phyloP scores from a whole-genome alignment of 1,140 invertebrate species.

The Sminthurides bifidus region DNA sequence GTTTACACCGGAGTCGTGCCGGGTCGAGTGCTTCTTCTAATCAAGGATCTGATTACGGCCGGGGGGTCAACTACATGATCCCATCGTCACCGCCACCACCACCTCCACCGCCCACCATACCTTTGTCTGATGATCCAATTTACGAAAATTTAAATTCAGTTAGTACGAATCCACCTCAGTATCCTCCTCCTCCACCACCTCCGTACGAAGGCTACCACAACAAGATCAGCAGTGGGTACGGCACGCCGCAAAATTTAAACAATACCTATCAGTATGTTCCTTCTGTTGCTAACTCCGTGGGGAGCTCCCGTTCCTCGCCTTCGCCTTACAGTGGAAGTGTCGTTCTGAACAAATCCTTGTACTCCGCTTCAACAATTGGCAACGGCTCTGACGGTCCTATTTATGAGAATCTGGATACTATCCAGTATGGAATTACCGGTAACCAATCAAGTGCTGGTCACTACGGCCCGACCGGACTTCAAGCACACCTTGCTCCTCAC shows the following conservation, averaged over 20 bases:
- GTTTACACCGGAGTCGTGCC: background rate
- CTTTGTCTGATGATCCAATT: conserved; percentile 12
- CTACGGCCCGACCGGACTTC: background rate
- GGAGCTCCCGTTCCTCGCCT: conserved; percentile 15
- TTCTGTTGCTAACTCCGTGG: conserved; percentile 13
- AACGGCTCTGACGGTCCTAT: conserved; percentile 18
- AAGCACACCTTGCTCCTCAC: too few relatives aligned
- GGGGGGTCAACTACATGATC: background rate
- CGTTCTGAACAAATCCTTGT: conserved; percentile 11
- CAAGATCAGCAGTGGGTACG: conserved; percentile 13
- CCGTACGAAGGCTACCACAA: conserved; percentile 25
- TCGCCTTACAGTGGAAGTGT: conserved; percentile 22
- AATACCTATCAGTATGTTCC: conserved; percentile 7
- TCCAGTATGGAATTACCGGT: conserved; percentile 1
- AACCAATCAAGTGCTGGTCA: background rate
- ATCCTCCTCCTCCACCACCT: conserved; percentile 17
- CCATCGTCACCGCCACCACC: conserved; percentile 8
- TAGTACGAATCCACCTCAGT: conserved; percentile 11
- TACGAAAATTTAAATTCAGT: conserved; percentile 16
- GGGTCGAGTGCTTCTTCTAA: background rate
- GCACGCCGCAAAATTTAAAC: background rate
- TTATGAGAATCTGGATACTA: conserved; percentile 23
- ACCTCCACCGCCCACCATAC: conserved; percentile 6
- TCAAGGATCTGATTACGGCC: background rate
- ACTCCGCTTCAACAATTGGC: background rate